phyloP scores from a whole-genome alignment of 2,113 vertebrate species.

The Pomatorhinus ruficollis region DNA sequence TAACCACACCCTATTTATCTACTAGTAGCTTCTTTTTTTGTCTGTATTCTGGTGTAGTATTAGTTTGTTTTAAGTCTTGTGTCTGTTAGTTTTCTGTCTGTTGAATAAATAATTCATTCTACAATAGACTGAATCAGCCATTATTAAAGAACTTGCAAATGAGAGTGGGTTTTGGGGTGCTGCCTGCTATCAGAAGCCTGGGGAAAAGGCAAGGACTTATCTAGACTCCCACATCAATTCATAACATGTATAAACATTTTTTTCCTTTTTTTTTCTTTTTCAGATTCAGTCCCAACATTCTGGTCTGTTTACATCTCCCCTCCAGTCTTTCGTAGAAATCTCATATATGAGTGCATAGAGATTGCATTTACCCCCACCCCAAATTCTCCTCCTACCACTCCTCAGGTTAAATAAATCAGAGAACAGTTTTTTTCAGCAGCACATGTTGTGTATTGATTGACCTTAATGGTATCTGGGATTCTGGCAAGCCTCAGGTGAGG shows the following conservation, averaged over 20 bases:
- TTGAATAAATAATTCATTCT: not conserved
- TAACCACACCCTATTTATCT: fast-evolving
- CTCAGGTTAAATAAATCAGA: not conserved
- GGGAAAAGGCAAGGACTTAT: not conserved
- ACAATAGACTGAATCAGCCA: not conserved
- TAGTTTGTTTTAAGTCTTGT: not conserved
- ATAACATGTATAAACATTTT: too few species aligned
- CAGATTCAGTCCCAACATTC: not conserved
- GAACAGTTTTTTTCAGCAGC: not conserved
- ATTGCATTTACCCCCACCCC: not conserved
- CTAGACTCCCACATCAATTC: not conserved
- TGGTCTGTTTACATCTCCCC: not conserved
- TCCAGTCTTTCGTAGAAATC: not conserved
- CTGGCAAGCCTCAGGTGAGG: not conserved
- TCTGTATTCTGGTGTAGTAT: not conserved
- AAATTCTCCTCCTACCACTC: fast-evolving
- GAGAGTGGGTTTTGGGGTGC: not conserved
- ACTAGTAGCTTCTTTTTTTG: not conserved
- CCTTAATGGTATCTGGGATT: not conserved
- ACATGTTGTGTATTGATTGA: not conserved
- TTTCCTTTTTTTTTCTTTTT: not conserved
- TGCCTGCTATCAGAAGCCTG: not conserved
- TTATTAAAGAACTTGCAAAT: not conserved
- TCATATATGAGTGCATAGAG: not conserved
- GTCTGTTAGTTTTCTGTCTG: not conserved